Evolutionary conservation across 2,797 vertebrate species (phyloP).

Genomic region (Rhinella marina): DNA sequence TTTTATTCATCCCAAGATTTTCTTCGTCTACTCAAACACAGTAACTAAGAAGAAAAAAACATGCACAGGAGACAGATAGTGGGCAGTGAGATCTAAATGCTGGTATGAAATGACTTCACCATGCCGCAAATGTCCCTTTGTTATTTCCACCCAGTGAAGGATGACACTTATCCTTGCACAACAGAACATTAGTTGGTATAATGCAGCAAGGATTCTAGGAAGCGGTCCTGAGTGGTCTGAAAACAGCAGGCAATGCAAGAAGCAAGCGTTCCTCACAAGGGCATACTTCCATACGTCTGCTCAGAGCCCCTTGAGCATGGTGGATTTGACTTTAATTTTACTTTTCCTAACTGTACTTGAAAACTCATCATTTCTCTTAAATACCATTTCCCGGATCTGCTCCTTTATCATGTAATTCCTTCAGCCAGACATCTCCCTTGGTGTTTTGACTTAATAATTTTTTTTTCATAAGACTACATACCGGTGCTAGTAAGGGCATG

Average conservation of each 20-base stretch:
- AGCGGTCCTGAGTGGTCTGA: conserved; percentile 28
- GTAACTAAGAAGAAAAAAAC: not conserved
- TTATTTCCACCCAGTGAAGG: conserved; percentile 35
- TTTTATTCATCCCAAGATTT: not conserved
- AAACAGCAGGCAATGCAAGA: conserved; percentile 19
- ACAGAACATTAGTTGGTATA: conserved; percentile 31
- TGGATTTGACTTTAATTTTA: conserved; percentile 25
- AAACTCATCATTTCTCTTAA: conserved; percentile 34
- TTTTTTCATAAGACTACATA: not conserved
- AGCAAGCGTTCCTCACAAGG: conserved; percentile 16
- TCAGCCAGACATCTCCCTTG: not conserved
- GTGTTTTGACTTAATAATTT: conserved; percentile 18
- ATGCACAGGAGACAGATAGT: conserved; percentile 15
- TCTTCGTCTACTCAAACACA: not conserved
- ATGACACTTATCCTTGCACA: conserved; percentile 48
- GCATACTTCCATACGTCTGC: not conserved
- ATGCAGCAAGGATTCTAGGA: conserved; percentile 36
- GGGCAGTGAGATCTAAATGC: conserved; percentile 16
- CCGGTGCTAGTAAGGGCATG: not conserved
- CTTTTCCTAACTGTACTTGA: conserved; percentile 27
- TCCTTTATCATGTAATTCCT: conserved; percentile 4
- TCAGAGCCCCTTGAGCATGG: conserved; percentile 3
- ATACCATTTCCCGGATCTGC: conserved; percentile 28
- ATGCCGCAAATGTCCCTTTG: conserved; percentile 51
- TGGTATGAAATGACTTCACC: conserved; percentile 23